A percentile compares a stretch with the other conserved stretches of the same genome.
Evolutionary conservation across 2,888 invertebrate genomes (phyloP).

Genomic region (Philereme transversata): DNA sequence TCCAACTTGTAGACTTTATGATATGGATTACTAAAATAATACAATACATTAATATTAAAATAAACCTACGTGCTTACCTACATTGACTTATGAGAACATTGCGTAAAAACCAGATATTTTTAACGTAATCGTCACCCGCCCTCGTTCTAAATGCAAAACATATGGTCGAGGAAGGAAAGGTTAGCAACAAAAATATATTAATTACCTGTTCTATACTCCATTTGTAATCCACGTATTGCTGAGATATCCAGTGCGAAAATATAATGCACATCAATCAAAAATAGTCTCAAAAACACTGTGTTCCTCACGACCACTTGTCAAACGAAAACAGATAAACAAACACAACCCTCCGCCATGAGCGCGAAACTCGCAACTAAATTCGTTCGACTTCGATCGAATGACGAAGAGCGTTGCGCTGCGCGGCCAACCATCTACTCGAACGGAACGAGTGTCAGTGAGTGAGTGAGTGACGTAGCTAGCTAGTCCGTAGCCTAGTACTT

Average conservation of each 20-base stretch:
- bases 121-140: slow-evolving; percentile 46
- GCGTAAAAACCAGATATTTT: slow-evolving; percentile 8
- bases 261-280: slow-evolving; percentile 56
- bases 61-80: no score
- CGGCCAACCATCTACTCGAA: background rate
- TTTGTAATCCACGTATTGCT: slow-evolving; percentile 53
- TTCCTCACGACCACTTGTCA: slow-evolving; percentile 62
- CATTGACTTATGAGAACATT: background rate
- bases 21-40: no score
- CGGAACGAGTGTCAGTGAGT: background rate
- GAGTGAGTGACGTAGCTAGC: background rate
- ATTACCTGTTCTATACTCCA: slow-evolving; percentile 73
- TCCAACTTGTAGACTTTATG: no score
- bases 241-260: slow-evolving; percentile 47
- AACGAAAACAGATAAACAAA: slow-evolving; percentile 49
- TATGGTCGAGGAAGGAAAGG: slow-evolving; percentile 62
- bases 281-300: slow-evolving; percentile 40
- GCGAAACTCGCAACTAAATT: slow-evolving; percentile 68
- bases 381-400: slow-evolving; percentile 1
- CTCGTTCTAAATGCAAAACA: slow-evolving; percentile 62
- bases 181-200: slow-evolving; percentile 54
- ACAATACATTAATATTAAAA: no score
- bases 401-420: background rate
- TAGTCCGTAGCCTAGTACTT: no score
- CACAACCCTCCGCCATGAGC: slow-evolving; percentile 66